Conservation (phyloP, 2,797 vertebrate genomes). For the Hippoglossus hippoglossus region DNA sequence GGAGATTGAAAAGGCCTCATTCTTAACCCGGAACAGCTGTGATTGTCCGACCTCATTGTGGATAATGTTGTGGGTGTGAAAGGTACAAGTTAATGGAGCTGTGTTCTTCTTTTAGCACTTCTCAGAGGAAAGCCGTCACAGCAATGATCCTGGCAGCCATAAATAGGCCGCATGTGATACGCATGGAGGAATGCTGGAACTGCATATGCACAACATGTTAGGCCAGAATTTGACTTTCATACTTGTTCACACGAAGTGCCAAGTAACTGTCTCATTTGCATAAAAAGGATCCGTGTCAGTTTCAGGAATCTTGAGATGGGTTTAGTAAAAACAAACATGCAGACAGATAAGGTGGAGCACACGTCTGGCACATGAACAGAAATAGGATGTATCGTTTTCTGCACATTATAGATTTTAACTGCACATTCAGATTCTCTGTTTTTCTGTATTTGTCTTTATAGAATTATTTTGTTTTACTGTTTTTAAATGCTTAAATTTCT, state of each 20-base stretch:
- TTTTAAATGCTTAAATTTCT: no score
- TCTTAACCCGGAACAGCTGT: not conserved
- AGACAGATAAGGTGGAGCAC: no score
- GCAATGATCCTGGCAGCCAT: not conserved
- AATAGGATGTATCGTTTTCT: not conserved
- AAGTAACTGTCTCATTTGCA: not conserved
- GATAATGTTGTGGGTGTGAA: constrained; percentile 16
- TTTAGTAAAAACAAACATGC: no score
- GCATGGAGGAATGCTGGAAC: not conserved
- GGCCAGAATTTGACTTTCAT: not conserved
- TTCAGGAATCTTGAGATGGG: not conserved
- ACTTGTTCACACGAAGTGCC: not conserved
- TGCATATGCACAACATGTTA: not conserved
- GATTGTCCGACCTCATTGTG: not conserved
- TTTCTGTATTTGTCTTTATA: not conserved
- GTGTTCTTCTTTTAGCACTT: constrained; percentile 60
- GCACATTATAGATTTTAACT: not conserved
- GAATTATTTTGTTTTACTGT: no score
- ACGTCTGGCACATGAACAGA: no score
- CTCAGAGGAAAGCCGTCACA: constrained; percentile 60
- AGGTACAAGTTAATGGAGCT: constrained; percentile 13
- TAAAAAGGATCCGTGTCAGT: not conserved
- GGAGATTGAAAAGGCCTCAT: not conserved
- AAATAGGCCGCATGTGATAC: constrained; percentile 58
- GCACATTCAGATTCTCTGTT: not conserved